These are phyloP conservation scores for Todus mexicanus DNA, from an alignment of 2,797 vertebrate species.

Conservation along the genomic window DNA sequence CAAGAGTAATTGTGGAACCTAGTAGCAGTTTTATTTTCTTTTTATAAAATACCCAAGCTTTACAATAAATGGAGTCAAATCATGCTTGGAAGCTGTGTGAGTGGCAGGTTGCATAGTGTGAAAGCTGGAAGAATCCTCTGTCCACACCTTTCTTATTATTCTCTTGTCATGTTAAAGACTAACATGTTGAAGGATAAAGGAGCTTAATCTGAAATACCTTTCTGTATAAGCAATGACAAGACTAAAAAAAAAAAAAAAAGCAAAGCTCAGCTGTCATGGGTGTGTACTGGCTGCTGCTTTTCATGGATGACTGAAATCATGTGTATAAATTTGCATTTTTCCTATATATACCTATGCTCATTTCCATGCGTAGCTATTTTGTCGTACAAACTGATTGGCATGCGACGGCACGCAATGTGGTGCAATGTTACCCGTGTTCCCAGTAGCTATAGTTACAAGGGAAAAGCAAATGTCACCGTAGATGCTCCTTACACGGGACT, in stretches of 20 bases:
- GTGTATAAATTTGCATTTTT: constrained; percentile 47
- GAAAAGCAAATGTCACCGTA: background rate
- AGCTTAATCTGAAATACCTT: constrained; percentile 17
- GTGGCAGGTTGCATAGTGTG: background rate
- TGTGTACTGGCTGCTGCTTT: background rate
- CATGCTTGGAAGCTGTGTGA: background rate
- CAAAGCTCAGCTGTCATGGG: background rate
- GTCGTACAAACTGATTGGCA: accelerated
- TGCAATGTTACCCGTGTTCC: background rate
- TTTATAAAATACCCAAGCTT: background rate
- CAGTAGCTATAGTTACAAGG: background rate
- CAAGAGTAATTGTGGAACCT: background rate
- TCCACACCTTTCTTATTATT: background rate
- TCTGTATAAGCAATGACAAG: constrained; percentile 8
- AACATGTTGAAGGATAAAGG: background rate
- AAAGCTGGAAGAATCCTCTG: background rate
- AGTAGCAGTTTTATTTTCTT: background rate
- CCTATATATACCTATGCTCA: background rate
- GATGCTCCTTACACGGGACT: accelerated
- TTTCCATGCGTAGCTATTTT: background rate
- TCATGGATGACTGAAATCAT: constrained; percentile 10
- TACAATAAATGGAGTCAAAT: background rate
- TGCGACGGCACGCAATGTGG: background rate
- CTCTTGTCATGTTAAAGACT: constrained; percentile 24
- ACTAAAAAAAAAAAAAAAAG: background rate